A percentile compares a stretch with the other conserved stretches of the same genome.
Conservation (phyloP, 37 sponge, comb jelly and placozoan species). For the Amphimedon queenslandica region DNA sequence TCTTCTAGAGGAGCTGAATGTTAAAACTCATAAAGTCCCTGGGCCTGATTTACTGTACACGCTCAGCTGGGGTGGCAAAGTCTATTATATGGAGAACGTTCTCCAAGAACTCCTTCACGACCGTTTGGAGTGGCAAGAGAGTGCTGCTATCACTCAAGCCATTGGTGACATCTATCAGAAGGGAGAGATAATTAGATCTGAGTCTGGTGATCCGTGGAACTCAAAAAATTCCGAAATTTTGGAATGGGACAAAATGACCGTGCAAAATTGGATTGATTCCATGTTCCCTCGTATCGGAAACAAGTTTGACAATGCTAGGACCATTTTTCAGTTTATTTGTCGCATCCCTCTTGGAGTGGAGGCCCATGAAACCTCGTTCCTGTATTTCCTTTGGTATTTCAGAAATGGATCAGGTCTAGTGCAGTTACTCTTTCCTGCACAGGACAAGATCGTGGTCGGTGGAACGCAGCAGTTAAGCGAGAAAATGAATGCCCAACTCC, state of each 20-base stretch:
- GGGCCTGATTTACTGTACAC: too few species aligned
- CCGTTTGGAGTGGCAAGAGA: too few species aligned
- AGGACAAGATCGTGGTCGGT: neutral
- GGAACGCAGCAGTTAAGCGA: neutral
- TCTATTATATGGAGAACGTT: too few species aligned
- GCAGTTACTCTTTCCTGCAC: neutral
- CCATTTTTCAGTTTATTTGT: neutral
- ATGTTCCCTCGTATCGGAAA: neutral
- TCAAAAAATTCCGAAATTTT: neutral
- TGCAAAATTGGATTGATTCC: neutral
- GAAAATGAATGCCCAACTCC: neutral
- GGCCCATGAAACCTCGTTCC: neutral
- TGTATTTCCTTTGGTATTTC: neutral
- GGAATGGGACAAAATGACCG: neutral
- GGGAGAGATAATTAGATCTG: neutral
- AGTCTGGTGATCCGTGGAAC: neutral
- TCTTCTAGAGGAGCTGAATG: neutral
- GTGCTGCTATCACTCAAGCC: too few species aligned
- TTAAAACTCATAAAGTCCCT: too few species aligned
- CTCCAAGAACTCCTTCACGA: too few species aligned
- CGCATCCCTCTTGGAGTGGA: neutral
- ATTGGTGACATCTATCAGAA: too few species aligned
- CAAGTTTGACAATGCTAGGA: neutral
- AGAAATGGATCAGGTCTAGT: neutral
- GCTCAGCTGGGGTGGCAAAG: too few species aligned